Base-by-base conservation (phyloP, 1,140 invertebrate genomes). In the Zaprionus ornatus region DNA sequence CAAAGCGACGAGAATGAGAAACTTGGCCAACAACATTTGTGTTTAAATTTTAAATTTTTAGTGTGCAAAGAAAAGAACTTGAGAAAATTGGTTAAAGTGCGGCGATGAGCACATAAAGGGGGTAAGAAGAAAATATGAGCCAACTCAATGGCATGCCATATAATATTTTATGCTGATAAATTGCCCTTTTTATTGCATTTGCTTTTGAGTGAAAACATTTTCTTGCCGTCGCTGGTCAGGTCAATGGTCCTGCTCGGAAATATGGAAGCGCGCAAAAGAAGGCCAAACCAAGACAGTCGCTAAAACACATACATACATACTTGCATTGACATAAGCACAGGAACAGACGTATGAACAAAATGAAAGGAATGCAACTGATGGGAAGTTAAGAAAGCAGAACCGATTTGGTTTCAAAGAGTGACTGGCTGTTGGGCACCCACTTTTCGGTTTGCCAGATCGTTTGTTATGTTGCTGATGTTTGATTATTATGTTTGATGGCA, bases 91-190 rank as follows among this genome's bases (percentile, higher is more conserved):
- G 60, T 57, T 42, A 69, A 29, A 48, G 69, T 9, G 37, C 42
- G 35, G 23, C 54, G 15, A 6, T 23, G 27, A 45, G 35, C 9
- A 25, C 25, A 55, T 12, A 27, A 32, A 64, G 40, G 27, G 32
- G 50, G 10, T 10, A 55, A 60, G 42, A 17, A 48, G 54, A 82
- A 87, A 88, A 88, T 88, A 88, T 76, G 81, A 90, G 84, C 75
- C 73, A 67, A 85, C 85, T 90, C 82, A 87, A 87, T 87, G 84
- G 86, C 81, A 82, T 90, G 85, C 86, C 85, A 90, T 90, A 90
- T 90, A 90, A 90, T 90, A 90, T 90, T 90, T 90, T 90, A 90
- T 90, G 85, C 86, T 90, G 85, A 90, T 90, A 90, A 90, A 90
- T 90, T 90, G 85, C 79, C 79, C 79, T 90, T 90, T 90, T 90